Evolutionary conservation across 2,888 invertebrate species (phyloP), one percentile per base, ranked within the genome.

Genomic region (Micoletzkya japonica): DNA sequence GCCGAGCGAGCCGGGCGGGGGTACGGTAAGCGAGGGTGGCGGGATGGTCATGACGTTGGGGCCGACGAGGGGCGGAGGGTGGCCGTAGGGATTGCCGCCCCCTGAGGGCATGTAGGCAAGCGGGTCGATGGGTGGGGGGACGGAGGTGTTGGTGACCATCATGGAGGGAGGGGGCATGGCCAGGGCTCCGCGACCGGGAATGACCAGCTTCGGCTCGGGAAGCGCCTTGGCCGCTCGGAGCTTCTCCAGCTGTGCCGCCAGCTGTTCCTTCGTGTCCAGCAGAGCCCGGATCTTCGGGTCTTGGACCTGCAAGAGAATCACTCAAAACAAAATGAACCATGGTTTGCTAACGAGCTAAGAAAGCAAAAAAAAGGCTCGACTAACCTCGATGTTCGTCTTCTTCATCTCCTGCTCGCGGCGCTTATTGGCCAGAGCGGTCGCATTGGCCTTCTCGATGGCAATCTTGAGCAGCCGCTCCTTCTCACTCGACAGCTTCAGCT

Each of bases 141-240:
- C 2, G 34, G 24, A 20, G 24, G 44, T 26, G 26, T 4, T 14
- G 24, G 1, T 34, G 17, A 37, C 34, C 54, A 54, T 52, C 54
- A 63, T 4, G 2, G 61, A 50, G 2, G 63, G 63, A 14, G 63
- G 63, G 1, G 63, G 63, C 34, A 63, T 4, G 24, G 49, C 49
- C 24, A 63, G 50, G 32, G 32, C 30, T n/a, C 50, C 50, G 49
- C 34, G 49, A 17, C 63, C 63, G 54, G 69, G 69, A 44, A 69
- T 69, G 59, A 69, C 7, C 36, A 69, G 69, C 37, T 50, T 50
- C 2, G 69, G 69, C 37, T 69, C 59, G 28, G 69, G 69, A 4
- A 60, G n/a, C n/a, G 56, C 36, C 6, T 52, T 66, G 28, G 32
- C 26, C 10, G 58, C 52, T 2, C 69, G 69, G 36, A 59, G 52